Conservation (phyloP, 92 coral and sea anemone genomes). For the Micromussa lordhowensis region DNA sequence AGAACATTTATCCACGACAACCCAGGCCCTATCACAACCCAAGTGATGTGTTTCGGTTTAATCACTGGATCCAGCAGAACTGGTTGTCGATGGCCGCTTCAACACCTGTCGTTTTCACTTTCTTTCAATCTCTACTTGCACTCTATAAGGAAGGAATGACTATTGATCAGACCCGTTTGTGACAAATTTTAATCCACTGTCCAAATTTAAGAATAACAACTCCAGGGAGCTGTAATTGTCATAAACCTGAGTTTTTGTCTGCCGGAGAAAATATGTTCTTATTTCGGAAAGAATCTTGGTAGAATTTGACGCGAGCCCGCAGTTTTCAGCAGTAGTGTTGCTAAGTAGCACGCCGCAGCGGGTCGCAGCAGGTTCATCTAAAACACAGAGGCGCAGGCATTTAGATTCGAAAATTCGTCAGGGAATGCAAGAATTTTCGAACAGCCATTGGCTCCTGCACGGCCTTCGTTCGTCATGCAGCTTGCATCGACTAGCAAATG, state of each 20-base stretch:
- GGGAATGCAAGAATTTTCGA: no score
- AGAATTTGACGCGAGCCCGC: not conserved
- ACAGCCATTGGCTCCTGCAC: no score
- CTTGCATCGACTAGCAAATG: not conserved
- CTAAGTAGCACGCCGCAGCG: not conserved
- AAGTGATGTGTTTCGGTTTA: not conserved
- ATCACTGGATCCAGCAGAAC: not conserved
- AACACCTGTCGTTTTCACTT: conserved; percentile 14
- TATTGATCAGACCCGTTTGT: no score
- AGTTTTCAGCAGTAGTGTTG: not conserved
- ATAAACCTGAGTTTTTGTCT: no score
- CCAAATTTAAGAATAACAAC: no score
- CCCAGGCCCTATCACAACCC: not conserved
- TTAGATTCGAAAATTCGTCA: not conserved
- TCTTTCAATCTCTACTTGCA: not conserved
- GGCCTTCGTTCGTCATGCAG: no score
- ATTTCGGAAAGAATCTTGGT: not conserved
- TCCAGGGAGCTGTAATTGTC: no score
- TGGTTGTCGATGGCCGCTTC: conserved; percentile 15
- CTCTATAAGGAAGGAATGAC: no score
- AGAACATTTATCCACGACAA: not conserved
- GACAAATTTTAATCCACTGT: no score
- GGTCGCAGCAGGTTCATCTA: not conserved
- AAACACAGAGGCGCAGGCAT: not conserved
- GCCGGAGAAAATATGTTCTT: no score